Base-by-base conservation (phyloP, 1,140 invertebrate genomes). In the Pseudomyrmex sp. region DNA sequence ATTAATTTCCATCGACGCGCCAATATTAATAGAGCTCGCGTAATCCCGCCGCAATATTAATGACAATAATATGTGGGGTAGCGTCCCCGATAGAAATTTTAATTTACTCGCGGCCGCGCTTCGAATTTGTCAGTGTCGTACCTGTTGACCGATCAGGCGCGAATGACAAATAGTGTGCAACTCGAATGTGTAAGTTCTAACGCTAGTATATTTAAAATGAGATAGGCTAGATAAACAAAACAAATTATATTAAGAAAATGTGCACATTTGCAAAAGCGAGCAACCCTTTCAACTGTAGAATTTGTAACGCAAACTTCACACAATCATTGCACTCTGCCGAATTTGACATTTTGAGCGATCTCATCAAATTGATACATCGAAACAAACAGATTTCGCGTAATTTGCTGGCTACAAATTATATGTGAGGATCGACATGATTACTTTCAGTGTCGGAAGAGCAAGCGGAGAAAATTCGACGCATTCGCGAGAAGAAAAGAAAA, bases 21-120 rank as follows among this genome's bases (percentile, higher is more conserved):
- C 66, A 44, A 50, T 80, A 80, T 80, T 80, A 80, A 80, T 80
- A 80, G 76, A 80, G 76, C 54, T 70, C 76, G 54, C 66, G 76
- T 80, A 80, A 80, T 80, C 76, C 76, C 66, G 15, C 35, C 66
- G 46, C 82, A 74, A 83, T 75, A 83, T 83, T 83, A 76, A 76
- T 83, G 74, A 83, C 82, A 83, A 75, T 74, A 83, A 65, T 83
- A 76, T 83, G 61, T 83, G 35, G 74, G 50, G 82, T 80, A 80
- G 70, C 73, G 74, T 65, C 58, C 26, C 52, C 50, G 74, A 77
- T 83, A 59, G 74, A 83, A 79, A 76, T 83, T 83, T 80, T 68
- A 83, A 76, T 83, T 83, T 66, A 66, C 23, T 23, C 66, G 66
- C 56, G 54, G 4, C 65, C 44, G 35, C 35, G 66, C 54, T 46